Base-by-base conservation (phyloP, 2,888 invertebrate genomes). In the Nipponacmea schrenckii region DNA sequence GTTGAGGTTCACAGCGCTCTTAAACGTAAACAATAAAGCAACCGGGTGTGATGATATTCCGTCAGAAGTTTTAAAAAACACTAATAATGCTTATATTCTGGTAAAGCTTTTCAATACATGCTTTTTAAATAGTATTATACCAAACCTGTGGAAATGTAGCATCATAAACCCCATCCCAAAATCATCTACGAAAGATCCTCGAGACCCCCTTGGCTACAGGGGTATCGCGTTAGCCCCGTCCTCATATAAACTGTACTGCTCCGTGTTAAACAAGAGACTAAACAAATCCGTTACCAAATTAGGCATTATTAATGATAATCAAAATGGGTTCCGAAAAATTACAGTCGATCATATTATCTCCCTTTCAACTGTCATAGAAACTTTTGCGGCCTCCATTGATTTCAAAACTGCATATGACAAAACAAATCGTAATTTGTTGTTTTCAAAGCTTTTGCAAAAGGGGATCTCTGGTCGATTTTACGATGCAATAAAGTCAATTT, bases 241-340 rank as follows among this genome's bases (percentile, higher is more conserved):
- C 17, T 50, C 72, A 46, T 76, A 76, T 64, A 76, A 68, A n/a
- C 26, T 74, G 14, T 74, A 71, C 50, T 73, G 74, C 69, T 44
- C 64, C 44, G 65, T 76, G 8, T 65, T 76, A 65, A 76, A 74
- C 67, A 31, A 65, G 8, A 20, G 74, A 27, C 46, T 76, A 17
- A 26, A n/a, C 31, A 67, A 56, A 24, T 71, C 65, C 66, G 31
- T 44, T 2, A 71, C 71, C 17, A 27, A 27, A n/a, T 56, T 69
- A 24, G 44, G 67, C 44, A 67, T 69, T 24, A 24, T 72, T 8
- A 64, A n/a, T 15, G 74, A 74, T 69, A 73, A 76, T 44, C 73
- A 73, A 44, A 74, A 73, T 50, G 70, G 73, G 39, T 77, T 77
- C 50, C 45, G 72, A 24, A 75, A 68, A 68, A 56, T 46, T 10